phyloP scores from a whole-genome alignment of 1,140 invertebrate genomes.

The Dinoponera quadriceps region DNA sequence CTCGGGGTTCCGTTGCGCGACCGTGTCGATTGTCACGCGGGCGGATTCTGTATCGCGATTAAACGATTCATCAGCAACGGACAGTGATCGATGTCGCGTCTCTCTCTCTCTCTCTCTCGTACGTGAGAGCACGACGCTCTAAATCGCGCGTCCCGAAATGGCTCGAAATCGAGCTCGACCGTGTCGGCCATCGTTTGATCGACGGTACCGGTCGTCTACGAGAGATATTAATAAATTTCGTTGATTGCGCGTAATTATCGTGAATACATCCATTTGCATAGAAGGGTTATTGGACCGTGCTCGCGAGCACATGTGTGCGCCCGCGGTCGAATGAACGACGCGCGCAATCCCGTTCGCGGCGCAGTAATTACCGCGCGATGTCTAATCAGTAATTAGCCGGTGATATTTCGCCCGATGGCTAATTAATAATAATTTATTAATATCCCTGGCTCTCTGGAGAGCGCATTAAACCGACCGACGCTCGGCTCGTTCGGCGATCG shows the following conservation, averaged over 20 bases:
- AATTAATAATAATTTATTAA: slow-evolving; percentile 58
- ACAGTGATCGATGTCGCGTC: slow-evolving; percentile 64
- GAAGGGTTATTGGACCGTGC: slow-evolving; percentile 16
- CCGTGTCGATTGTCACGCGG: slow-evolving; percentile 28
- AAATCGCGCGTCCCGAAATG: slow-evolving; percentile 60
- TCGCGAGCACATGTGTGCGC: too few species aligned
- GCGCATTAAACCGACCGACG: neutral
- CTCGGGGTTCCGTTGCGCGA: neutral
- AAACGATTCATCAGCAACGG: slow-evolving; percentile 69
- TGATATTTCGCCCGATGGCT: slow-evolving; percentile 45
- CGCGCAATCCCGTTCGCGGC: slow-evolving; percentile 22
- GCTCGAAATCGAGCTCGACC: neutral
- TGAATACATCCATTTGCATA: slow-evolving; percentile 36
- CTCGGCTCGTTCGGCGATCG: neutral
- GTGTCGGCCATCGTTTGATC: slow-evolving; percentile 15
- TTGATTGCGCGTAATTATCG: slow-evolving; percentile 50
- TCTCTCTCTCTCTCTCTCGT: too few species aligned
- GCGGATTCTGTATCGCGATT: slow-evolving; percentile 59
- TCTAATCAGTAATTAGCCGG: slow-evolving; percentile 50
- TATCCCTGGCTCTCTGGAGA: neutral
- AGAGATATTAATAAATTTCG: slow-evolving; percentile 45
- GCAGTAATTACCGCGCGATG: slow-evolving; percentile 33
- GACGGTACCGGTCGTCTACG: neutral
- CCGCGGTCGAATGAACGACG: slow-evolving; percentile 23
- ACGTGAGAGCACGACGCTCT: slow-evolving; percentile 18